Conservation (phyloP, 2,888 invertebrate species). For the Chirona hameri region DNA sequence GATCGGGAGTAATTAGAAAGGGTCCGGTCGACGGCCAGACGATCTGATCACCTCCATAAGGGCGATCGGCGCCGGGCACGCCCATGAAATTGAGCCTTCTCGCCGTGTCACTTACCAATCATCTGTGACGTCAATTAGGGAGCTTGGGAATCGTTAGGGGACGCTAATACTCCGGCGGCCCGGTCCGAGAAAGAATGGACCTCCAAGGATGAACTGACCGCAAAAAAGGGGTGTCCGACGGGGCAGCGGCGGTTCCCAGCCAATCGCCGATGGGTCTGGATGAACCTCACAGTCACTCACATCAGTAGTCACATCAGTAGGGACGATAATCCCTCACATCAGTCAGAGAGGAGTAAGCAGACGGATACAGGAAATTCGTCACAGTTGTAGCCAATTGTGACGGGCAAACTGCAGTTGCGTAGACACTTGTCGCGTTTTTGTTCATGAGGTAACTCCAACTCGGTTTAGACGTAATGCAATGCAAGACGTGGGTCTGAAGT, state of each 20-base stretch:
- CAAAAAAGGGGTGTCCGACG: neutral
- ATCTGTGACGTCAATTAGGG: conserved; percentile 5
- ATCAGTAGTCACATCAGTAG: too few species aligned
- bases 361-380: too few species aligned
- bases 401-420: too few species aligned
- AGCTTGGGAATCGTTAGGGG: neutral
- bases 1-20: conserved; percentile 22
- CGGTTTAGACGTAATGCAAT: too few species aligned
- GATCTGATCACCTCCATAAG: neutral
- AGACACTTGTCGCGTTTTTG: too few species aligned
- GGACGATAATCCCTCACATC: too few species aligned
- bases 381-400: too few species aligned
- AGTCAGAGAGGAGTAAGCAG: too few species aligned
- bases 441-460: too few species aligned
- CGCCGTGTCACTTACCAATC: conserved; percentile 4
- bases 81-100: conserved; percentile 1
- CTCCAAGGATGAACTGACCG: neutral
- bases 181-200: neutral
- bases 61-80: neutral
- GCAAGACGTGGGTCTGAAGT: neutral
- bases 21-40: neutral
- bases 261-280: too few species aligned
- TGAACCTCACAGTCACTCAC: too few species aligned
- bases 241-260: too few species aligned
- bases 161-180: neutral